Conservation (phyloP, 1,140 invertebrate genomes). For the Hylaeus anthracinus region DNA sequence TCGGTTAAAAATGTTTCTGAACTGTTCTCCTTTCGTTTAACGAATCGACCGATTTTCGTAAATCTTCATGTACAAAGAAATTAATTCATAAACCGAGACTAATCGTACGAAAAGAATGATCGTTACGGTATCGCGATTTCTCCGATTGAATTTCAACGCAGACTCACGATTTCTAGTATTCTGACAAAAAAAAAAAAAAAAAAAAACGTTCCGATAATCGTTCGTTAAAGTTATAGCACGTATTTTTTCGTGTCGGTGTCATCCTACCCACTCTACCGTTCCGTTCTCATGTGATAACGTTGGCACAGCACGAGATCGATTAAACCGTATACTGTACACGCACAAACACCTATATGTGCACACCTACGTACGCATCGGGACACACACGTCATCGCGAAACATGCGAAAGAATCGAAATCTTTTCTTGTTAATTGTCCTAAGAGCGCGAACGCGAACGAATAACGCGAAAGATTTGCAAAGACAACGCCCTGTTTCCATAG, state of each 20-base stretch:
- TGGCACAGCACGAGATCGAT: conserved; percentile 45
- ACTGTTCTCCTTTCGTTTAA: too few species aligned
- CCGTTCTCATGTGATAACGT: conserved; percentile 40
- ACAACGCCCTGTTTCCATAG: conserved; percentile 29
- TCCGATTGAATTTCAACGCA: too few species aligned
- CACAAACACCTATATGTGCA: not conserved
- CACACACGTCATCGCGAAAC: not conserved
- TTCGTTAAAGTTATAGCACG: not conserved
- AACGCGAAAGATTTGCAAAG: not conserved
- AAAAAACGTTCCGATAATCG: not conserved
- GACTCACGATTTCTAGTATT: not conserved
- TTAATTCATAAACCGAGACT: too few species aligned
- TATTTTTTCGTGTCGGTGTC: not conserved
- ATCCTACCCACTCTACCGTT: not conserved
- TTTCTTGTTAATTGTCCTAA: not conserved
- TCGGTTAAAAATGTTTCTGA: too few species aligned
- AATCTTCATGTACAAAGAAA: too few species aligned
- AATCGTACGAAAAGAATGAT: too few species aligned
- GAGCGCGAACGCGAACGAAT: not conserved
- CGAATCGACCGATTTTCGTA: too few species aligned
- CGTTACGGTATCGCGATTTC: too few species aligned
- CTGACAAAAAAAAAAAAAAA: not conserved
- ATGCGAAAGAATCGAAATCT: not conserved
- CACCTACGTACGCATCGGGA: not conserved
- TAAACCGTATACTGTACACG: conserved; percentile 35